Conservation (phyloP, 2,113 vertebrate species). For the Malurus cyaneus region DNA sequence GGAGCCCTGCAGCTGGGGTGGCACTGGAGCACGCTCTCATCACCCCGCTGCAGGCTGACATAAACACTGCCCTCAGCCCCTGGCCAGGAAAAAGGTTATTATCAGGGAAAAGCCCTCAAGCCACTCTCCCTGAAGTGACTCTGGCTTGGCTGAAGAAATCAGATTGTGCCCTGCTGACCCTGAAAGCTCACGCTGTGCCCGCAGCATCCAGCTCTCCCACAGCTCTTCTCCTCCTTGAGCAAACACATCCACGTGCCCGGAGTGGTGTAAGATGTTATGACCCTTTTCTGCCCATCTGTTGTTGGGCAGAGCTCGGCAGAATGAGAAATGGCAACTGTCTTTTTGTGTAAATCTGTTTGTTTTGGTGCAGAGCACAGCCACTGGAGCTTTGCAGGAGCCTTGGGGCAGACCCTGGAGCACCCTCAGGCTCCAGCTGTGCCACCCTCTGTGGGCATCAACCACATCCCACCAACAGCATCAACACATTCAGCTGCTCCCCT, state of each 20-base stretch:
- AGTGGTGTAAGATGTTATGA: neutral
- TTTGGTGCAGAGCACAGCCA: neutral
- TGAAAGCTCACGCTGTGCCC: neutral
- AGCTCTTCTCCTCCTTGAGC: neutral
- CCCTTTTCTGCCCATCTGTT: neutral
- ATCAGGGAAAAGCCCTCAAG: neutral
- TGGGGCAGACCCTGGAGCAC: neutral
- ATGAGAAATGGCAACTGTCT: neutral
- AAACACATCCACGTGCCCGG: neutral
- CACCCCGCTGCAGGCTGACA: neutral
- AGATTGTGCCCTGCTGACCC: neutral
- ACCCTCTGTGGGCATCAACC: neutral
- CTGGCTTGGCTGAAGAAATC: neutral
- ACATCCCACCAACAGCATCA: neutral
- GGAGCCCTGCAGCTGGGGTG: neutral
- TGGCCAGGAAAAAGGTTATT: neutral
- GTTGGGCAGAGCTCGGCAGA: neutral
- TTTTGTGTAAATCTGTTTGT: neutral
- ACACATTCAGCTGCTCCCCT: rapidly evolving
- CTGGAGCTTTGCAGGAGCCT: neutral
- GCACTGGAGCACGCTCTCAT: neutral
- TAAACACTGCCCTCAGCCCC: neutral
- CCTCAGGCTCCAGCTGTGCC: neutral
- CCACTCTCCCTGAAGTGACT: neutral
- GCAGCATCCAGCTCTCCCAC: neutral